Conservation (phyloP, 2,113 vertebrate genomes). For the Apaloderma vittatum region DNA sequence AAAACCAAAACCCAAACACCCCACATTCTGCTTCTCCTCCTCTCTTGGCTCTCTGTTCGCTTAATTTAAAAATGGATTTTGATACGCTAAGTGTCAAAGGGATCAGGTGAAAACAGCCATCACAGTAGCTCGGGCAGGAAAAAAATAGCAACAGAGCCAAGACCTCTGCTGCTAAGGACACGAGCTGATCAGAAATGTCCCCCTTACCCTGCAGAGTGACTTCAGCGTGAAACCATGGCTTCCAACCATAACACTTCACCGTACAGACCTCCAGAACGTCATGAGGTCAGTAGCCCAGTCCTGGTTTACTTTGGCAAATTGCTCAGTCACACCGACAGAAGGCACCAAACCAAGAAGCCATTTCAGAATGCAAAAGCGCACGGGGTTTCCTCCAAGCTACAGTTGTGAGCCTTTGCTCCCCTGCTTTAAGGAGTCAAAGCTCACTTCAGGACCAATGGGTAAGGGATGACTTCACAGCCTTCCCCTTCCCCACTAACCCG, state of each 20-base stretch:
- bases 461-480: neutral
- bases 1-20: neutral
- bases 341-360: neutral
- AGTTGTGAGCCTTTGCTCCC: neutral
- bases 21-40: neutral
- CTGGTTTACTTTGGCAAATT: neutral
- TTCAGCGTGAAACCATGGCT: neutral
- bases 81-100: no score
- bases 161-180: neutral
- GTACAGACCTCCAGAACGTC: neutral
- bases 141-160: neutral
- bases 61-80: no score
- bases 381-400: neutral
- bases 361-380: neutral
- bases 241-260: neutral
- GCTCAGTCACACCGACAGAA: neutral
- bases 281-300: neutral
- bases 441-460: neutral
- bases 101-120: neutral
- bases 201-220: neutral
- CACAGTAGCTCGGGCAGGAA: fast-evolving
- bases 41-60: neutral
- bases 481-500: neutral
- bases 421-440: neutral
- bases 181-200: neutral